phyloP scores from a whole-genome alignment of 92 coral and sea anemone species.

The Palythoa grandiflora region DNA sequence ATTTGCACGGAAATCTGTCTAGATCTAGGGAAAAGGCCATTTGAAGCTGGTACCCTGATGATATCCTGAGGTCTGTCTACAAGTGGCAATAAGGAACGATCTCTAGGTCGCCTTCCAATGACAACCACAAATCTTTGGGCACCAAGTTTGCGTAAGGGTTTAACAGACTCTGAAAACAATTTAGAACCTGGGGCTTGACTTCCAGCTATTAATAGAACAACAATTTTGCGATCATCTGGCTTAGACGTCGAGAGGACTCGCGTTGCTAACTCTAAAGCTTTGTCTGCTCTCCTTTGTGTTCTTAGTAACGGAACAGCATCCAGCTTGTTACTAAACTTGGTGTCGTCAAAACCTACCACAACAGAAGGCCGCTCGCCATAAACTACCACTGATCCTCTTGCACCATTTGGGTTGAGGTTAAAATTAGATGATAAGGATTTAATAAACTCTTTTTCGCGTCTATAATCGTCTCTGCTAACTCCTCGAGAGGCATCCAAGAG shows the following conservation, averaged over 20 bases:
- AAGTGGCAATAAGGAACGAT: slow-evolving; percentile 6
- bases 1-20: slow-evolving; percentile 9
- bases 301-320: slow-evolving; percentile 58
- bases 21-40: background rate
- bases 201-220: slow-evolving; percentile 68
- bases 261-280: slow-evolving; percentile 53
- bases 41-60: slow-evolving; percentile 36
- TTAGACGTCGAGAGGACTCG: slow-evolving; percentile 43
- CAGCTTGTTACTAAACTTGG: slow-evolving; percentile 28
- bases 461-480: slow-evolving; percentile 46
- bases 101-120: slow-evolving; percentile 55
- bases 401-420: slow-evolving; percentile 50
- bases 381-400: slow-evolving; percentile 56
- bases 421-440: slow-evolving; percentile 53
- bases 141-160: slow-evolving; percentile 63
- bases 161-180: slow-evolving; percentile 47
- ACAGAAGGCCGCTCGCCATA: slow-evolving; percentile 51
- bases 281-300: slow-evolving; percentile 60
- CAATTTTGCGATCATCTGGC: slow-evolving; percentile 57
- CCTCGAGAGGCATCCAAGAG: slow-evolving; percentile 68
- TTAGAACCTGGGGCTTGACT: slow-evolving; percentile 58
- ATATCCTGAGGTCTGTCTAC: slow-evolving; percentile 44
- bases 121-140: slow-evolving; percentile 71
- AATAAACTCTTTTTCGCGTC: slow-evolving; percentile 67
- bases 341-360: slow-evolving; percentile 37